Percentiles rank a stretch among this genome's conserved stretches.
These are phyloP conservation scores for Meloidogyne floridensis DNA, from an alignment of 1,140 invertebrate genomes.

Conservation along the genomic window DNA sequence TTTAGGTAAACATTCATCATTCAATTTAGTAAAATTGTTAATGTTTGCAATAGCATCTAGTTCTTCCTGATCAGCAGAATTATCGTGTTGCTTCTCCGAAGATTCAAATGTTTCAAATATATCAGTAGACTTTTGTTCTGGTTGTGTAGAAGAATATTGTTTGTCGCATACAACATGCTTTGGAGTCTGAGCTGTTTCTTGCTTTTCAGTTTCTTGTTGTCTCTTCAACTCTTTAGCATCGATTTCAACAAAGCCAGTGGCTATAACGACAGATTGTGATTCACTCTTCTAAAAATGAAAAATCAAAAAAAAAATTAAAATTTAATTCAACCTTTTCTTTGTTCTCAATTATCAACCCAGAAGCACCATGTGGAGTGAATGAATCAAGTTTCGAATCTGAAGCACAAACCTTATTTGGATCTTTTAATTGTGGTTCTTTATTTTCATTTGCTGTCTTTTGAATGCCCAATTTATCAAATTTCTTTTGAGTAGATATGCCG, in stretches of 20 bases:
- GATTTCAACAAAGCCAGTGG: slow-evolving; percentile 1
- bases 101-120: too few species aligned
- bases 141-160: neutral
- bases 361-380: neutral
- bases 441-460: neutral
- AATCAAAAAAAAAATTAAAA: neutral
- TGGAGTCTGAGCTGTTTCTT: neutral
- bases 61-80: neutral
- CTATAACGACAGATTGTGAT: slow-evolving; percentile 14
- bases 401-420: neutral
- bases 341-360: neutral
- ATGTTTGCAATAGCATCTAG: neutral
- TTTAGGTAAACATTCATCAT: neutral
- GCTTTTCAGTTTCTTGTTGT: neutral
- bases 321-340: neutral
- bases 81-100: neutral
- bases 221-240: neutral
- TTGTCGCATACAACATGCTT: neutral
- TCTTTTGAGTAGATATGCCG: neutral
- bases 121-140: too few species aligned
- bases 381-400: neutral
- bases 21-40: neutral
- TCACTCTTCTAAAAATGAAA: neutral
- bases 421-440: neutral
- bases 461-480: neutral